Base-by-base conservation (phyloP, 53 echinoderm and acorn worm genomes). In the Arbacia lixula region DNA sequence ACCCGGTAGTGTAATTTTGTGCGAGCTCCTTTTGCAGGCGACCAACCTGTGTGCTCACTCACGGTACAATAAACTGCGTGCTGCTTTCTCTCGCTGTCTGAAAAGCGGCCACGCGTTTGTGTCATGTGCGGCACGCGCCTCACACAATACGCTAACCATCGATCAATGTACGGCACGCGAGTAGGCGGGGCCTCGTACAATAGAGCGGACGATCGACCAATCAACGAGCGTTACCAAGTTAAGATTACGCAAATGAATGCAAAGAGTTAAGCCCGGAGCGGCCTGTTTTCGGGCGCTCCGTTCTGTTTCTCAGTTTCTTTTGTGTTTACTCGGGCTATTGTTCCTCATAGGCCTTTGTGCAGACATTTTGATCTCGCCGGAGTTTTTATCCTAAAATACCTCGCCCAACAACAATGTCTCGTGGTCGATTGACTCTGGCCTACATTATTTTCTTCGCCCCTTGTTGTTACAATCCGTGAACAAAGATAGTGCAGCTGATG, bases 101-200 rank as follows among this genome's bases (percentile, higher is more conserved):
- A 9, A 50, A 33, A 33, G 22, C 75, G 2, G 53, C 19, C 60
- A 60, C 26, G 79, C 31, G 78, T 28, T 6, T 76, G 36, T 58
- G 38, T n/a, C n/a, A n/a, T 27, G 58, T 60, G 40, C 58, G 78
- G 58, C 78, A 78, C 78, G 60, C 79, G 79, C 11, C 79, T 29
- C 11, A 43, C 71, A 71, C 71, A 27, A 21, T 28, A 2, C 43
- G 28, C 21, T 60, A 4, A 27, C 22, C 22, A 27, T 4, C 55
- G 60, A 78, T 60, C 79, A 78, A 78, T 78, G 38, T 6, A 60
- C 60, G 79, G 60, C 79, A 78, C 79, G 79, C 79, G 79, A 78
- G 60, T 78, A 30, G 79, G 79, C 79, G 79, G 79, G 17, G 79
- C 79, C 12, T 78, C 58, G 26, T 16, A 60, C 60, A 38, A 36